These are phyloP conservation scores for Schizothorax lantsangensis DNA, from an alignment of 2,797 vertebrate species.

Conservation along the genomic window DNA sequence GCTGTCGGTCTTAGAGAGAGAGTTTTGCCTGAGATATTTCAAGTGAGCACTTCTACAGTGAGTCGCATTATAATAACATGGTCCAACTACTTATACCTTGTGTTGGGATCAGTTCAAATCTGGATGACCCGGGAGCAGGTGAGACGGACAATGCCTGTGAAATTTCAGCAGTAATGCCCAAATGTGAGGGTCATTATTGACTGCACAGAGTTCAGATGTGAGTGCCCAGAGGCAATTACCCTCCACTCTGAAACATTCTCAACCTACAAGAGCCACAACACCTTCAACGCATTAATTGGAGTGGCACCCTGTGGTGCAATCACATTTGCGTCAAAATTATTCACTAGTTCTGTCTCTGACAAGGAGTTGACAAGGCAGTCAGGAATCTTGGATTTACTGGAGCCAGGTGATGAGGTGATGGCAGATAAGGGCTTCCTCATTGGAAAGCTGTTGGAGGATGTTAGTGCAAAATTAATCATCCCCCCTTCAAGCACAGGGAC, in stretches of 20 bases:
- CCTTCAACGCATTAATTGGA: neutral
- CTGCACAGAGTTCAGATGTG: neutral
- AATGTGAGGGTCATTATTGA: neutral
- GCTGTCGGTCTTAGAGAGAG: slow-evolving; percentile 26
- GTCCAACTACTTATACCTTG: neutral
- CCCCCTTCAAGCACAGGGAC: no score
- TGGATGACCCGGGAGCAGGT: neutral
- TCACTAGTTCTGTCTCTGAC: neutral
- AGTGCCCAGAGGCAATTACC: neutral
- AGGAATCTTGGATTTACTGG: neutral
- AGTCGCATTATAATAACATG: slow-evolving; percentile 17
- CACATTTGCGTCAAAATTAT: neutral
- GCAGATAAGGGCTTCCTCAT: neutral
- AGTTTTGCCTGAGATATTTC: no score
- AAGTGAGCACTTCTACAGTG: slow-evolving; percentile 28
- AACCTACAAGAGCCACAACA: neutral
- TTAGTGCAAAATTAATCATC: neutral
- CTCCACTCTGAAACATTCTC: neutral
- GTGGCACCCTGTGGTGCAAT: neutral
- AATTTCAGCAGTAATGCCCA: neutral
- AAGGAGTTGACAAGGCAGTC: neutral
- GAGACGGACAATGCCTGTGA: neutral
- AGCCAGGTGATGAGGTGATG: neutral
- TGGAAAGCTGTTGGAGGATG: neutral
- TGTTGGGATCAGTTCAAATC: neutral